Base-by-base conservation (phyloP, 2,888 invertebrate species). In the Petrolisthes manimaculis region DNA sequence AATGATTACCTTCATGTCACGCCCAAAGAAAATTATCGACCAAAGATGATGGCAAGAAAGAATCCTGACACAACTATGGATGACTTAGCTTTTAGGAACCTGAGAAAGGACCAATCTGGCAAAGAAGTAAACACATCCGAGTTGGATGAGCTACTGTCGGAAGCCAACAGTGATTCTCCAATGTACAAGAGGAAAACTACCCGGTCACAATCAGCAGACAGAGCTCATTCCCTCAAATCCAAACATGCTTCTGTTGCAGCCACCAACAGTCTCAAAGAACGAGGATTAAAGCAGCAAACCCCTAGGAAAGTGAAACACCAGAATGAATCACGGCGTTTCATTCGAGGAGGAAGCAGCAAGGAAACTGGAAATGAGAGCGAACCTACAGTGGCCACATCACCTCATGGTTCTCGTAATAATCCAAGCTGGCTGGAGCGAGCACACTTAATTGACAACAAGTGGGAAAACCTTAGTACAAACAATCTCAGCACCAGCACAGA, bases 41-140 rank as follows among this genome's bases (percentile, higher is more conserved):
- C 95, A 5, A 93, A 95, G 75, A 95, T 95, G 93, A 94, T 95
- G 91, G 95, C 95, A 51, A 94, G 95, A 92, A 94, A 95, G 92
- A 95, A 95, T 81, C 97, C 97, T 0, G 97, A 97, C 93, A 93
- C 97, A 53, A 95, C 97, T 0, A 95, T 96, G 91, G 97, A 98
- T 93, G 97, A 98, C 93, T 93, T 97, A 92, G 97, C 97, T 0
- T 97, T 96, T 92, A 94, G 98, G 92, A 96, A 95, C 92, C 94
- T 98, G 84, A 95, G 98, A 24, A 97, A 97, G 93, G 97, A 97
- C 93, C 86, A 75, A n/a, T 61, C 77, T 8, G 75, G 71, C 37
- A 91, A 89, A 61, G 86, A 89, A 37, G 88, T 91, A 6, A 91
- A 92, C 78, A 91, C 90, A 5, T 89, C 91, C 9, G 91, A 91